phyloP scores from a whole-genome alignment of 2,797 vertebrate genomes.

The Sebastes miniatus region DNA sequence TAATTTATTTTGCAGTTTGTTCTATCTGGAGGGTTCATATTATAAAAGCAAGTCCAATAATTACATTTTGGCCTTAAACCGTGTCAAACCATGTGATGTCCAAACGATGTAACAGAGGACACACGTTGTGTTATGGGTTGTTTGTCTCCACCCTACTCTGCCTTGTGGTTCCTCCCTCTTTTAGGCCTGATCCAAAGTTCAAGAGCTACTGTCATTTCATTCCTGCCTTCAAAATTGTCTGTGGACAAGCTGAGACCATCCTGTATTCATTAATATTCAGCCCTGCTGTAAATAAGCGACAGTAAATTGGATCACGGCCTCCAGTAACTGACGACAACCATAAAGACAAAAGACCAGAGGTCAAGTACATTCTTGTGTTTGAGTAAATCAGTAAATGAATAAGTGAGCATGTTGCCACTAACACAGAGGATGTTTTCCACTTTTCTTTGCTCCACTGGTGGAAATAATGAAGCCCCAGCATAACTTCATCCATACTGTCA shows the following conservation, averaged over 20 bases:
- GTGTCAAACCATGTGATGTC: background rate
- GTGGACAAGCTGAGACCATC: background rate
- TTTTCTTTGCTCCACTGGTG: constrained; percentile 15
- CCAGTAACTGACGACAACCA: background rate
- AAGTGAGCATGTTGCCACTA: background rate
- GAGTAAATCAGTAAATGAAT: constrained; percentile 6
- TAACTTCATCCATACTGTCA: constrained; percentile 22
- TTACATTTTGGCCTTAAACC: background rate
- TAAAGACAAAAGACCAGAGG: background rate
- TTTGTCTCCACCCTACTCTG: background rate
- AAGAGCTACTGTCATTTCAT: background rate
- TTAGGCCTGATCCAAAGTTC: background rate
- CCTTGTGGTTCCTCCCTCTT: background rate
- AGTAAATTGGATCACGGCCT: background rate
- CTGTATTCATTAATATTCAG: background rate
- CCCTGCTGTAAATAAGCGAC: constrained; percentile 11
- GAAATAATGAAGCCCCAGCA: constrained; percentile 4
- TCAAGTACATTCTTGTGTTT: background rate
- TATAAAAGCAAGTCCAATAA: background rate
- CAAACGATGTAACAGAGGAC: background rate
- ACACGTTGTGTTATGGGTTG: background rate
- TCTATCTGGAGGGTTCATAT: background rate
- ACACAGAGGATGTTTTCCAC: constrained; percentile 4
- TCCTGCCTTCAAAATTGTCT: background rate
- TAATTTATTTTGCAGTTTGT: background rate